These are phyloP conservation scores for Cherax destructor DNA, from an alignment of 1,140 invertebrate genomes.

Conservation along the genomic window DNA sequence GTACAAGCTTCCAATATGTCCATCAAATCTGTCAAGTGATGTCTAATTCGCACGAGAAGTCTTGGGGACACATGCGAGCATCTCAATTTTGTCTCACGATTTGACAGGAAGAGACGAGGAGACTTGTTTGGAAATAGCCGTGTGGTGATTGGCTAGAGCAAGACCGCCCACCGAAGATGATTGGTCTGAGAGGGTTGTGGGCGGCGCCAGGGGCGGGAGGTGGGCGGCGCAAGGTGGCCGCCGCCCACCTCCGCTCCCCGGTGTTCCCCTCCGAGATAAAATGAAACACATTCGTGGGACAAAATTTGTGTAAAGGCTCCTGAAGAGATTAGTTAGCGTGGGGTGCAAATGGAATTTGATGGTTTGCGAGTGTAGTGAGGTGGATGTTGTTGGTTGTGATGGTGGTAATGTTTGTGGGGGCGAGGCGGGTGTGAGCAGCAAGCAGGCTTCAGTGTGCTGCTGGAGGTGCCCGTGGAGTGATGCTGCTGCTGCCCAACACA, in stretches of 20 bases:
- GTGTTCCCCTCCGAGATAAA: slow-evolving; percentile 22
- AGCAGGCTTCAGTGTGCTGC: slow-evolving; percentile 26
- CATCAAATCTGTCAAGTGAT: slow-evolving; percentile 44
- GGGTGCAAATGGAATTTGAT: slow-evolving; percentile 36
- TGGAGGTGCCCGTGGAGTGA: slow-evolving; percentile 21
- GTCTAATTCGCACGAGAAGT: slow-evolving; percentile 47
- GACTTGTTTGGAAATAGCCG: slow-evolving; percentile 18
- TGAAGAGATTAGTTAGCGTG: slow-evolving; percentile 36
- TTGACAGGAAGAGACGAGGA: slow-evolving; percentile 42
- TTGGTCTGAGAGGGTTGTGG: not conserved
- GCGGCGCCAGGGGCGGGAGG: slow-evolving; percentile 5
- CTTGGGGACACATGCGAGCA: slow-evolving; percentile 30
- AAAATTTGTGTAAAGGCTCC: slow-evolving; percentile 49
- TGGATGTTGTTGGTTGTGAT: slow-evolving; percentile 13
- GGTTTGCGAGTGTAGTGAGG: slow-evolving; percentile 31
- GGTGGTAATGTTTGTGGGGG: not conserved
- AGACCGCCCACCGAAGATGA: slow-evolving; percentile 5
- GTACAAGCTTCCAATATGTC: slow-evolving; percentile 36
- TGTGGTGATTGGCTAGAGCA: slow-evolving; percentile 1
- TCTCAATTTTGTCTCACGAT: slow-evolving; percentile 44
- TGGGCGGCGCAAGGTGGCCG: slow-evolving; percentile 10
- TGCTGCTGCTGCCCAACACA: not conserved
- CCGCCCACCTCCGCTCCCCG: not conserved
- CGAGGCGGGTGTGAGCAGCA: slow-evolving; percentile 1
- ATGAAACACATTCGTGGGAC: slow-evolving; percentile 41